phyloP scores from a whole-genome alignment of 1,140 invertebrate species.

The Zaprionus tsacasi region DNA sequence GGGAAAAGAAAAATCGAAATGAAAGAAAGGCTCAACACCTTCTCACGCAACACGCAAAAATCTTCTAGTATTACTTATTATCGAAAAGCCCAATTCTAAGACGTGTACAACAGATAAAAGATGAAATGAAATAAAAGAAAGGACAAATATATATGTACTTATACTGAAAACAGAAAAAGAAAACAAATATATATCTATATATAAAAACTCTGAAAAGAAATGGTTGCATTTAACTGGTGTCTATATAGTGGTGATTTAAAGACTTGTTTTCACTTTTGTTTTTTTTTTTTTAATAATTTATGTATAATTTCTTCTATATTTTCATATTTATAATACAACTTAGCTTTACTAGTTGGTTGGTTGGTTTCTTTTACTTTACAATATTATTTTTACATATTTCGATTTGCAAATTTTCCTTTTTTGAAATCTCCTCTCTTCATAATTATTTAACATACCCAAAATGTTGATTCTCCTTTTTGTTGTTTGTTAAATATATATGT shows the following conservation, averaged over 20 bases:
- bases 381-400: constrained; percentile 45
- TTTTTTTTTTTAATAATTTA: constrained; percentile 56
- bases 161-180: constrained; percentile 23
- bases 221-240: background rate
- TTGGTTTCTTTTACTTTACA: constrained; percentile 57
- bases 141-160: constrained; percentile 32
- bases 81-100: constrained; percentile 48
- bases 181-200: constrained; percentile 32
- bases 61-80: constrained; percentile 50
- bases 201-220: constrained; percentile 16
- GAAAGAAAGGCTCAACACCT: constrained; percentile 24
- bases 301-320: constrained; percentile 75
- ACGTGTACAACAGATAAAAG: constrained; percentile 49
- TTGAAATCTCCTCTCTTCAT: constrained; percentile 20
- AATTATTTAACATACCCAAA: constrained; percentile 49
- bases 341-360: constrained; percentile 58
- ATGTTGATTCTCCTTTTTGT: constrained; percentile 17
- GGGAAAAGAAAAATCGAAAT: background rate
- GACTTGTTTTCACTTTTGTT: constrained; percentile 11
- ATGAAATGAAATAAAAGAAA: constrained; percentile 22
- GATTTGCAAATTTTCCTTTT: constrained; percentile 5
- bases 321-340: constrained; percentile 70
- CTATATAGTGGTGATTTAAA: constrained; percentile 23
- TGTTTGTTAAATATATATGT: constrained; percentile 14
- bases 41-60: constrained; percentile 36